Evolutionary conservation across 2,113 vertebrate species (phyloP), one percentile per base, ranked within the genome.

Genomic region (Setophaga petechia): DNA sequence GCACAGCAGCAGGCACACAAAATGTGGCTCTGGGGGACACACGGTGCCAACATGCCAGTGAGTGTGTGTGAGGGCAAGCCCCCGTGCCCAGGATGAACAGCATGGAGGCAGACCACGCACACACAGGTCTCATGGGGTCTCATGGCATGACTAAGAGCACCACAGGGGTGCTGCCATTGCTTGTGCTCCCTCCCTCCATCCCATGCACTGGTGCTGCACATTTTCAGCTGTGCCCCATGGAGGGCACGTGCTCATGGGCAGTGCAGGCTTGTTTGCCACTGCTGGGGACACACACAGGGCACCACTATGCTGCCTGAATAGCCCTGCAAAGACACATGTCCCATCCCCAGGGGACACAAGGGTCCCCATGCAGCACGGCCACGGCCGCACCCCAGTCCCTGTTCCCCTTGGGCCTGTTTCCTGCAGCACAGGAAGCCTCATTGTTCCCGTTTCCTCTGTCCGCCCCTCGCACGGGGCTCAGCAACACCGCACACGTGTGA

Each of bases 391-490:
- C 31, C 15, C 46, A 55, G 37, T 55, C 51, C 73, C n/a, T 43
- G 72, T 91, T 66, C 88, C 93, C 75, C 80, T 66, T 15, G 66
- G 77, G 76, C 89, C 93, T 41, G 41, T 91, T 98, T 98, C 98
- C 98, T 97, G 97, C 72, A 14, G 95, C 12, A 5, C 76, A 84
- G 98, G 98, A 98, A 98, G 96, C 86, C 49, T 19, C 97, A 98
- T 98, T 98, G 98, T 98, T 98, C 97, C 92, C 31, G 5, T 96
- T 98, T 98, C 98, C 98, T 90, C 88, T 33, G 2, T 10, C 74
- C 10, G 0, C 15, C 30, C 86, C 61, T 75, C 2, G 17, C 95
- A 87, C 90, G n/a, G 43, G 92, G 93, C 86, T 85, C 44, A 1
- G 62, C 4, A 0, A 62, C 80, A 71, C 14, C 5, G 7, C 65